Percentiles rank a stretch among this genome's conserved stretches.
Conservation (phyloP, 2,888 invertebrate species). For the Saturnia japonica region DNA sequence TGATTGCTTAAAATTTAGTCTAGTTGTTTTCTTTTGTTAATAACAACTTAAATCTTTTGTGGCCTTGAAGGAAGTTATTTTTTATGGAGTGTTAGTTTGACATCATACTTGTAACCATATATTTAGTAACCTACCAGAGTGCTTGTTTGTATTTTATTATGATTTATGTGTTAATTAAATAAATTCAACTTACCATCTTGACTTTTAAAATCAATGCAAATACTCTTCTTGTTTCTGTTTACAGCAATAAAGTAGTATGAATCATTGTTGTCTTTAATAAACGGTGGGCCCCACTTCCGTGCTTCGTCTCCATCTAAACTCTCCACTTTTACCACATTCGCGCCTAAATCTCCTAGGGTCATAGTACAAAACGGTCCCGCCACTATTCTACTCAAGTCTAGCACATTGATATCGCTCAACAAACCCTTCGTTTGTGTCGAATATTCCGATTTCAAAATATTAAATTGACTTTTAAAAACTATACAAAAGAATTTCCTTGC, state of each 20-base stretch:
- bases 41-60: neutral
- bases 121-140: no score
- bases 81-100: neutral
- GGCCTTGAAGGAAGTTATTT: neutral
- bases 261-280: constrained; percentile 84
- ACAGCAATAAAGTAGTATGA: constrained; percentile 92
- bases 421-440: constrained; percentile 75
- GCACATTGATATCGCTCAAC: constrained; percentile 85
- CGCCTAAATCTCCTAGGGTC: constrained; percentile 95
- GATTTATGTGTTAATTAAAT: neutral
- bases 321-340: constrained; percentile 96
- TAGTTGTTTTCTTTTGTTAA: neutral
- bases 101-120: neutral
- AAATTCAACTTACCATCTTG: constrained; percentile 77
- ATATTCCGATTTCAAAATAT: constrained; percentile 37
- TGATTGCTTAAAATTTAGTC: neutral
- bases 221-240: constrained; percentile 97
- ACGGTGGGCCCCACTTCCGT: constrained; percentile 97
- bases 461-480: constrained; percentile 36
- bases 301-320: constrained; percentile 92
- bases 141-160: neutral
- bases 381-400: constrained; percentile 92
- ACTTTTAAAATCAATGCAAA: constrained; percentile 92
- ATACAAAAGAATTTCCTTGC: constrained; percentile 34
- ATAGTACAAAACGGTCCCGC: constrained; percentile 98